Evolutionary conservation across 2,113 vertebrate species (phyloP), one percentile per base, ranked within the genome.

Genomic region (Carlito syrichta): DNA sequence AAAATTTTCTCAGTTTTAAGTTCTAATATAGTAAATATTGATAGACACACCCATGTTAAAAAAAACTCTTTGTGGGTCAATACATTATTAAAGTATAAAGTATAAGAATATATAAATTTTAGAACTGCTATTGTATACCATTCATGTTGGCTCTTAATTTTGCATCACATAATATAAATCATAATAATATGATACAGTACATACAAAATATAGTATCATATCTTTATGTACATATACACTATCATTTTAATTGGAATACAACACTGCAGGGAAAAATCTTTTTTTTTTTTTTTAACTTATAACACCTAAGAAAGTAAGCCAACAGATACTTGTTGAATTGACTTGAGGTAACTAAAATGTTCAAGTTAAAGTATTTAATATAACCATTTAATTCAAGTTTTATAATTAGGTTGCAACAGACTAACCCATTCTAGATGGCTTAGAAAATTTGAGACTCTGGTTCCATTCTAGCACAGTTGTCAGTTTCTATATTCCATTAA

Each of bases 211-310:
- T 43, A 84, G 12, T 19, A 16, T 40, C 8, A 8, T 74, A 35
- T 87, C 83, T 92, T 63, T 96, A 32, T 63, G 19, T 48, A 48
- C 50, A 20, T 9, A 86, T 54, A 82, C n/a, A n/a, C 7, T 76
- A 94, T 78, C 32, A 73, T 58, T 87, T 89, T 94, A 90, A 78
- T 14, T 87, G 50, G 27, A 89, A 78, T 90, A 54, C 30, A 74
- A 69, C 12, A 62, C 32, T n/a, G 16, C 94, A 92, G 38, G 10
- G 5, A 6, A 79, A 66, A 81, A 73, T 20, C 32, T 3, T 11
- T 6, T 1, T 11, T 71, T 76, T 63, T 77, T 38, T 58, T 82
- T 71, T 89, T 66, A 88, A 91, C 22, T 27, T 43, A 0, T n/a
- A 86, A 82, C 3, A 69, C 6, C 58, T 62, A 86, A 40, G 16